phyloP scores from a whole-genome alignment of 2,113 vertebrate species.

The Pelecanoides urinatrix region DNA sequence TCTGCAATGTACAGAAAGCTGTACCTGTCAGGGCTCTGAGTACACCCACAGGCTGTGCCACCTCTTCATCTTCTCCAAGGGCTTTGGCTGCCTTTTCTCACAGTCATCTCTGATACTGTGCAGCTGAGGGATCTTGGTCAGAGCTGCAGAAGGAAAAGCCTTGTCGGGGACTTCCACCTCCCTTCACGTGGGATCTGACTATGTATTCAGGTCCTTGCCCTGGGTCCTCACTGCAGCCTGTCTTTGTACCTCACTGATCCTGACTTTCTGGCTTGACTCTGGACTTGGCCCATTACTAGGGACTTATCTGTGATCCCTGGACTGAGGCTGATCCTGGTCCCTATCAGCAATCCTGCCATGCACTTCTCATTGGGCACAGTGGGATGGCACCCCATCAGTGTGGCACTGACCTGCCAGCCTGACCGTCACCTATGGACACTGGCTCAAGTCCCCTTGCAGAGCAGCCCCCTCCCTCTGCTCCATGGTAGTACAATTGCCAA shows the following conservation, averaged over 20 bases:
- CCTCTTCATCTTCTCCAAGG: not conserved
- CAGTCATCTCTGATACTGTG: accelerated
- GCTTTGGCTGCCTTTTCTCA: not conserved
- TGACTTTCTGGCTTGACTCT: not conserved
- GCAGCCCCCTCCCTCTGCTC: not conserved
- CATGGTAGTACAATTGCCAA: not conserved
- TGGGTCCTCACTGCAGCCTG: not conserved
- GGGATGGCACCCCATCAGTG: too few relatives aligned
- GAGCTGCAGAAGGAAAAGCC: not conserved
- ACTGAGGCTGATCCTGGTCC: not conserved
- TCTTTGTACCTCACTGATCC: not conserved
- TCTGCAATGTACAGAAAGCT: not conserved
- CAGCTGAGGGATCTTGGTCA: not conserved
- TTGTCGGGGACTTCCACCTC: accelerated
- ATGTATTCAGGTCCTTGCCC: accelerated
- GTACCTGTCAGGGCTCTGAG: not conserved
- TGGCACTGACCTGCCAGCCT: not conserved
- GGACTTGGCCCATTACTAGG: not conserved
- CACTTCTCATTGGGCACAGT: not conserved
- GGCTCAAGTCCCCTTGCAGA: not conserved
- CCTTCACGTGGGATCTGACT: not conserved
- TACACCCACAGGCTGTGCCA: not conserved
- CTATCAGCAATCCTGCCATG: not conserved
- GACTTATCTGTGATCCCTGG: not conserved
- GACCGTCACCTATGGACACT: not conserved